Evolutionary conservation across 2,888 invertebrate species (phyloP).

Genomic region (Mythimna loreyi): DNA sequence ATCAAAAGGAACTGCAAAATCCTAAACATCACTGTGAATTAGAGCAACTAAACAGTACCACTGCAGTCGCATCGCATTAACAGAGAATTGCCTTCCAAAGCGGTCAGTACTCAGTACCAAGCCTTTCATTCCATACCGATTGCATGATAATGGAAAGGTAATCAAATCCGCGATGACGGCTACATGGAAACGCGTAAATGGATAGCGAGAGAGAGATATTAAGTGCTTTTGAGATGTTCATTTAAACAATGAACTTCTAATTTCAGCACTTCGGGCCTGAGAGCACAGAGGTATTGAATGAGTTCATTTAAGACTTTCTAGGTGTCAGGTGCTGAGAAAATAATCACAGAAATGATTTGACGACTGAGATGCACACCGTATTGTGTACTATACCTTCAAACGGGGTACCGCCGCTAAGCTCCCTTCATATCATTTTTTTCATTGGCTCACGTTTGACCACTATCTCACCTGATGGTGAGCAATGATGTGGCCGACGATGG

Average conservation of each 20-base stretch:
- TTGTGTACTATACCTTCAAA: too few relatives aligned
- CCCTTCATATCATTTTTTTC: too few relatives aligned
- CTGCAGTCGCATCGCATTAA: conserved; percentile 63
- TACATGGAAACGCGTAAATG: conserved; percentile 62
- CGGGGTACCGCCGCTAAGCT: too few relatives aligned
- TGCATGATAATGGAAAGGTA: conserved; percentile 78
- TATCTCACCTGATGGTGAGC: too few relatives aligned
- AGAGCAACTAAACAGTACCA: conserved; percentile 66
- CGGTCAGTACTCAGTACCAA: conserved; percentile 39
- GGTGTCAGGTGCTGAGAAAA: too few relatives aligned
- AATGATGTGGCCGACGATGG: too few relatives aligned
- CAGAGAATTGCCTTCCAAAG: conserved; percentile 59
- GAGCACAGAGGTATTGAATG: background rate
- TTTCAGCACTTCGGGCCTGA: conserved; percentile 16
- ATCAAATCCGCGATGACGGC: conserved; percentile 71
- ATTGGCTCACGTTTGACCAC: too few relatives aligned
- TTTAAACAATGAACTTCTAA: conserved; percentile 43
- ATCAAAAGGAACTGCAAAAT: background rate
- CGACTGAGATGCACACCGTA: too few relatives aligned
- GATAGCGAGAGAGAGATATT: conserved; percentile 46
- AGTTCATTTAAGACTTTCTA: conserved; percentile 28
- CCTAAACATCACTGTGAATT: conserved; percentile 65
- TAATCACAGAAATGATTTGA: too few relatives aligned
- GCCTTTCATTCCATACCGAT: conserved; percentile 72
- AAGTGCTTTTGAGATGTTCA: conserved; percentile 33